Evolutionary conservation across 2,113 vertebrate species (phyloP), one percentile per base, ranked within the genome.

Genomic region (Epinephelus lanceolatus): DNA sequence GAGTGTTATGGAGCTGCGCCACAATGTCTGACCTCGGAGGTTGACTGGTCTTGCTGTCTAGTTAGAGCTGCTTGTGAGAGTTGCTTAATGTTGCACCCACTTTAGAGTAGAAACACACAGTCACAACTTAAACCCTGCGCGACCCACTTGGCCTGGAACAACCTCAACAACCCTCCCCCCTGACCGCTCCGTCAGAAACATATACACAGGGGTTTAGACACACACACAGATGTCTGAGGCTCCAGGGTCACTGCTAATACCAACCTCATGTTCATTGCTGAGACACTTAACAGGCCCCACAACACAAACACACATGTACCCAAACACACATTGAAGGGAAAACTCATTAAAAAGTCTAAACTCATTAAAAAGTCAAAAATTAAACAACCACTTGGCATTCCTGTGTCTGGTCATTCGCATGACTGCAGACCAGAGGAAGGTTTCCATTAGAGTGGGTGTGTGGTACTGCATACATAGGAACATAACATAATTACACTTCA

Each of bases 401-500:
- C 77, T 70, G 82, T 60, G 72, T 77, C 47, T 61, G 69, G 63
- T 79, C 75, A 49, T 55, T 75, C 25, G 23, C 73, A 86, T 45
- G 83, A 66, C 30, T 77, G 79, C 63, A 91, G 49, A 68, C n/a
- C 12, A 27, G 55, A 49, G 70, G 66, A 75, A 81, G 27, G 55
- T 63, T 75, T 79, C 51, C 65, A 81, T 68, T 33, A 37, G 80
- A 74, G 90, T 76, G 89, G 84, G 82, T 74, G 90, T 73, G 84
- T 81, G 75, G 67, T 63, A 17, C 53, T 83, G 66, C 70, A 74
- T 71, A 81, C 63, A 83, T 67, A 25, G 74, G 67, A 56, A 65
- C 80, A 73, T 88, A 55, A 82, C 76, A 73, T 92, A 90, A 94
- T 90, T 93, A 86, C 82, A 87, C 84, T 80, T 84, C 83, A 88